Conservation (phyloP, 2,113 vertebrate genomes). For the Rhegmatorhina hoffmannsi region DNA sequence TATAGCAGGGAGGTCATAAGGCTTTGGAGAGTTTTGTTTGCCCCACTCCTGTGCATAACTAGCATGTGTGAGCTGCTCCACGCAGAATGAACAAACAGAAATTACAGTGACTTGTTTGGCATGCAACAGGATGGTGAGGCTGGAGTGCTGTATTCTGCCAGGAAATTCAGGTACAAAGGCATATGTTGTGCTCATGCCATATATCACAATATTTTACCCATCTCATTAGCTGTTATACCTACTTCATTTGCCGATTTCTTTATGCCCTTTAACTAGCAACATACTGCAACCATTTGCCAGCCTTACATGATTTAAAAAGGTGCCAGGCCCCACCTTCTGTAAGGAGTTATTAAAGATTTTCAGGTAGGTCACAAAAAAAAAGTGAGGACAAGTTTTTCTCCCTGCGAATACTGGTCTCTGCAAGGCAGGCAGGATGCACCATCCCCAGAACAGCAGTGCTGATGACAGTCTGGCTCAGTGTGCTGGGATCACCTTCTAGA, state of each 20-base stretch:
- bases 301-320: background rate
- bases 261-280: background rate
- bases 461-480: background rate
- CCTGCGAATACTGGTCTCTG: background rate
- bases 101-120: background rate
- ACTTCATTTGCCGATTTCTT: background rate
- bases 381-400: background rate
- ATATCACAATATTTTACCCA: background rate
- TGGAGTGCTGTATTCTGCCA: background rate
- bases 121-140: background rate
- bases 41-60: background rate
- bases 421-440: background rate
- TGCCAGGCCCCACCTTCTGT: background rate
- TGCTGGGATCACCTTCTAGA: background rate
- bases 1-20: background rate
- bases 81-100: background rate
- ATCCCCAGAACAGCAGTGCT: background rate
- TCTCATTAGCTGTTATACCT: background rate
- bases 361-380: background rate
- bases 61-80: background rate
- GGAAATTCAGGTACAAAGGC: background rate
- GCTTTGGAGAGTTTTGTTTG: background rate
- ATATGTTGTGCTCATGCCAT: background rate
- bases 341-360: background rate
- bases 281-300: background rate